Evolutionary conservation across 1,140 invertebrate species (phyloP), one percentile per base, ranked within the genome.

Genomic region (Megalonaias nervosa): DNA sequence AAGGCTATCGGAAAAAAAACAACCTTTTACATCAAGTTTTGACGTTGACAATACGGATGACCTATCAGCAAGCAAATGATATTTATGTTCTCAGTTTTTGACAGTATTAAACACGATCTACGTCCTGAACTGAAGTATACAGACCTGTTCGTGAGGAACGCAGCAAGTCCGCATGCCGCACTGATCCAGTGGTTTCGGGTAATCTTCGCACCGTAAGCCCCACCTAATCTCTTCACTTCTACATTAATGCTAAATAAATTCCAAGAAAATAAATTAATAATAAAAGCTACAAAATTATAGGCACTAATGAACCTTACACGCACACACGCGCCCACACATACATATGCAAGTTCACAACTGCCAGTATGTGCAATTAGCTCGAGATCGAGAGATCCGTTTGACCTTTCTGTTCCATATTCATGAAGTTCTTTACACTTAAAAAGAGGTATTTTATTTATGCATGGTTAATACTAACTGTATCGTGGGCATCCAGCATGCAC

Each of bases 181-280:
- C 83, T 77, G 14, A 87, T 69, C 0, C 70, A 55, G 19, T 62
- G 58, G 48, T 78, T 79, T 16, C 78, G 71, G 19, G 71, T 77
- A 16, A 88, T 83, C 75, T 89, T 89, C 13, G 71, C 87, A 17
- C 89, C 89, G 81, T 86, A 90, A 1, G 67, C 88, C 31, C 89
- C 89, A 38, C 89, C 89, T 0, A 89, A 62, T 55, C 89, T 72
- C 38, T 75, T 73, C 12, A 80, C 77, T 12, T 75, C 55, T 13
- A 84, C 74, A 16, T 76, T 76, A 14, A 85, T 77, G 23, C 84
- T 85, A 70, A 59, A 72, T 77, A 57, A 72, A 67, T 23, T 56
- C 59, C 21, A 4, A 15, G 14, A 58, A 38, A 19, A 21, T 23
- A 26, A 72, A 26, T 26, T 67, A 16, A n/a, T 73, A 62, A 16